Evolutionary conservation across 2,113 vertebrate genomes (phyloP).

Genomic region (Brachionichthys hirsutus): DNA sequence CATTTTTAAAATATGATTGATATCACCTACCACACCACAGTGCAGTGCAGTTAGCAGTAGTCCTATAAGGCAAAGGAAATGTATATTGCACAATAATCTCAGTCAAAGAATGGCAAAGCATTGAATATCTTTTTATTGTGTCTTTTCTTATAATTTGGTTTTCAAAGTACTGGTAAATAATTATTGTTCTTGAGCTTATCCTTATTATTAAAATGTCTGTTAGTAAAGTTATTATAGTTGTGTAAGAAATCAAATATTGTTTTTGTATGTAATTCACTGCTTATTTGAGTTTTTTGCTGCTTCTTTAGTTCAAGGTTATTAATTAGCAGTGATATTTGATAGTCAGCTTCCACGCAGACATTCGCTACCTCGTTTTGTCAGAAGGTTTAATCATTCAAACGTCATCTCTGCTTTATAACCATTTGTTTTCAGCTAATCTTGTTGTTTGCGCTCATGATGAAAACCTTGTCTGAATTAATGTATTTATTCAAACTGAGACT

Average conservation of each 20-base stretch:
- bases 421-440: not conserved
- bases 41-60: not conserved
- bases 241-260: too few relatives aligned
- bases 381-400: not conserved
- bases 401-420: not conserved
- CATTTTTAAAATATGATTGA: not conserved
- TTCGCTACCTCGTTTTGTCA: not conserved
- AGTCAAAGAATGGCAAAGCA: too few relatives aligned
- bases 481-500: slow-evolving; percentile 17
- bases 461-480: slow-evolving; percentile 5
- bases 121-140: too few relatives aligned
- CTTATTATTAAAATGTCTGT: too few relatives aligned
- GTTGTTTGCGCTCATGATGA: not conserved
- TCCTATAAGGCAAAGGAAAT: too few relatives aligned
- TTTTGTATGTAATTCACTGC: too few relatives aligned
- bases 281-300: too few relatives aligned
- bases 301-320: not conserved
- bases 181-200: too few relatives aligned
- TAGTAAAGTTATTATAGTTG: too few relatives aligned
- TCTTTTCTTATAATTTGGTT: too few relatives aligned
- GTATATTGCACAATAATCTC: too few relatives aligned
- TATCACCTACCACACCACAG: not conserved
- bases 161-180: too few relatives aligned
- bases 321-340: not conserved
- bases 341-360: not conserved